Conservation (phyloP, 2,113 vertebrate genomes). For the Lepisosteus osseus region DNA sequence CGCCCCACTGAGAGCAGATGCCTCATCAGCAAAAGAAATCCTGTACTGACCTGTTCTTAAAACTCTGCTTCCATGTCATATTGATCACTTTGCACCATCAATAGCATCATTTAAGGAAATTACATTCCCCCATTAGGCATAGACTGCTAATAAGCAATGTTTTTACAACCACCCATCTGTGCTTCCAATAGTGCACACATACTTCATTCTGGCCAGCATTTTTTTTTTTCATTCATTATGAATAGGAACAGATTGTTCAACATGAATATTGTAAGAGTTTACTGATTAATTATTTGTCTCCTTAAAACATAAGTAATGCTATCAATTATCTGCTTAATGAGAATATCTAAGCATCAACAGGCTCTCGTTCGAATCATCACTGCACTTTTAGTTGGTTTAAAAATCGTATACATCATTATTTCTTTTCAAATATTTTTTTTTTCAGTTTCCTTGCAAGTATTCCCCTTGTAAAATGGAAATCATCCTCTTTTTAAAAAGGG, state of each 20-base stretch:
- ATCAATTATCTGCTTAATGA: background rate
- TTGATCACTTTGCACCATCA: background rate
- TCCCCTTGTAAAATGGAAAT: no score
- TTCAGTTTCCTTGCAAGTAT: no score
- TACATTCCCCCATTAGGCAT: background rate
- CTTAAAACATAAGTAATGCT: background rate
- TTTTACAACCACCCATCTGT: slow-evolving; percentile 1
- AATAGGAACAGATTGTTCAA: slow-evolving; percentile 9
- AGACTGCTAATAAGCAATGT: slow-evolving; percentile 1
- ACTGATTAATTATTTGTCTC: background rate
- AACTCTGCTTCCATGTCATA: background rate
- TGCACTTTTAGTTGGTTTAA: background rate
- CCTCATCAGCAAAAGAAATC: background rate
- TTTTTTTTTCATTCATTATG: slow-evolving; percentile 4
- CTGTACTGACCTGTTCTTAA: background rate
- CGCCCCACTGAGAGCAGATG: background rate
- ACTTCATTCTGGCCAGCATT: background rate
- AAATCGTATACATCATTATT: background rate
- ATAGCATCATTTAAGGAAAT: background rate
- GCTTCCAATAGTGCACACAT: background rate
- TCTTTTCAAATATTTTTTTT: no score
- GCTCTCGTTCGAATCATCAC: background rate
- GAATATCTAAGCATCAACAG: background rate
- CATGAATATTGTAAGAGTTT: background rate
- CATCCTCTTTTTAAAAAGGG: no score